Base-by-base conservation (phyloP, 1,140 invertebrate species). In the Saccostrea echinata region DNA sequence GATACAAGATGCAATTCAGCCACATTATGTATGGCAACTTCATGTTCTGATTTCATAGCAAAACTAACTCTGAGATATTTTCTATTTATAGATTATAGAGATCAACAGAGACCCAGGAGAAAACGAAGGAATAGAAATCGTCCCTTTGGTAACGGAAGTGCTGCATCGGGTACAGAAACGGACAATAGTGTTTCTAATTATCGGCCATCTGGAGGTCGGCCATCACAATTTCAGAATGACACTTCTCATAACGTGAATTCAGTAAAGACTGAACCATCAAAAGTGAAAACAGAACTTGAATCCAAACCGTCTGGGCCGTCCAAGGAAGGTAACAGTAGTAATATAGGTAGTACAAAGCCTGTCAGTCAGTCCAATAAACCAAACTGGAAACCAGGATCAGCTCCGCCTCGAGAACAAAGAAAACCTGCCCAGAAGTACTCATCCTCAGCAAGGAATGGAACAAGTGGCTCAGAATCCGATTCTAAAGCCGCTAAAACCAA, bases 161-260 rank as follows among this genome's bases (percentile, higher is more conserved):
- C 91, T 27, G 92, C 92, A 12, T 94, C 93, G 16, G 94, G 93
- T 43, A 94, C 94, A 53, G 94, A 94, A 88, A 94, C 94, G 0
- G 94, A 94, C 86, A 94, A 92, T 68, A 94, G 93, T 91, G 91
- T 92, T 27, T 93, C 92, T 51, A 94, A 93, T 87, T 93, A 92
- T 64, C 88, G 92, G 13, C 87, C 89, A 16, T 88, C 90, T 27
- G 64, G 86, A 18, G 57, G 55, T 9, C 64, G 84, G 64, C 51
- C 84, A 21, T 21, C 84, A 88, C 61, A 61, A 21, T 84, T 53
- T 84, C 27, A 84, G 27, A 57, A 61, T 61, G 53, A 57, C 53
- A 13, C n/a, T 16, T 84, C 51, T 30, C n/a, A 51, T 43, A 33
- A 84, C 27, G 51, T 80, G 21, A 88, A 88, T 30, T 52, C 84